A percentile compares a stretch with the other conserved stretches of the same genome.
phyloP scores from a whole-genome alignment of 2,888 invertebrate species.

The Litoditis marina region DNA sequence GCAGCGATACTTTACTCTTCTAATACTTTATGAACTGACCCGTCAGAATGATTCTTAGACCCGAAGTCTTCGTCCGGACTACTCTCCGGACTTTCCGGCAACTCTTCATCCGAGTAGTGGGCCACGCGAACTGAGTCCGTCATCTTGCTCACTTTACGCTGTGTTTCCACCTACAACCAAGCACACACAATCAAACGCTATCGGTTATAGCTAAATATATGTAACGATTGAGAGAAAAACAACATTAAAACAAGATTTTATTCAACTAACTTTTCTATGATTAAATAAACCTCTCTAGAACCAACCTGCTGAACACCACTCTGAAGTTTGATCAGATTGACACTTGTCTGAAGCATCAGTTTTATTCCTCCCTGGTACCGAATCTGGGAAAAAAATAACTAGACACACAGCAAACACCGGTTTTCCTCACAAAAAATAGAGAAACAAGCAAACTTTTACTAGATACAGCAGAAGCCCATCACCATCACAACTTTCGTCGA shows the following conservation, averaged over 20 bases:
- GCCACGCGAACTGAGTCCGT: conserved; percentile 30
- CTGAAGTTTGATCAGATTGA: conserved; percentile 75
- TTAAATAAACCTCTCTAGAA: not conserved
- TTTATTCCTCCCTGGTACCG: conserved; percentile 70
- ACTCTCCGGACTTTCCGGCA: conserved; percentile 57
- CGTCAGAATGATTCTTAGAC: conserved; percentile 41
- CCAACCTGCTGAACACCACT: conserved; percentile 25
- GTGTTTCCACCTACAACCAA: conserved; percentile 23
- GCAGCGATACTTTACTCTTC: too few species aligned
- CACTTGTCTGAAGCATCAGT: conserved; percentile 81
- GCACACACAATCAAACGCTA: not conserved
- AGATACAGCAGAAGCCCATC: too few species aligned
- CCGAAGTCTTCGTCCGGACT: conserved; percentile 60
- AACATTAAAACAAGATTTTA: not conserved
- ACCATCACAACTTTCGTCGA: not conserved
- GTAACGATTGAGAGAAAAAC: not conserved
- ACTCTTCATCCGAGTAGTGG: conserved; percentile 45
- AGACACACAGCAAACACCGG: not conserved
- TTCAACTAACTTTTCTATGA: not conserved
- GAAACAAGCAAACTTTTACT: too few species aligned
- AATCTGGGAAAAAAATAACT: conserved; percentile 31
- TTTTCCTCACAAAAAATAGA: too few species aligned
- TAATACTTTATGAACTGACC: conserved; percentile 6
- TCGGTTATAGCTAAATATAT: too few species aligned
- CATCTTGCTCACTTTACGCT: conserved; percentile 30